phyloP scores from a whole-genome alignment of 1,140 invertebrate genomes.

The Dysdera silvatica region DNA sequence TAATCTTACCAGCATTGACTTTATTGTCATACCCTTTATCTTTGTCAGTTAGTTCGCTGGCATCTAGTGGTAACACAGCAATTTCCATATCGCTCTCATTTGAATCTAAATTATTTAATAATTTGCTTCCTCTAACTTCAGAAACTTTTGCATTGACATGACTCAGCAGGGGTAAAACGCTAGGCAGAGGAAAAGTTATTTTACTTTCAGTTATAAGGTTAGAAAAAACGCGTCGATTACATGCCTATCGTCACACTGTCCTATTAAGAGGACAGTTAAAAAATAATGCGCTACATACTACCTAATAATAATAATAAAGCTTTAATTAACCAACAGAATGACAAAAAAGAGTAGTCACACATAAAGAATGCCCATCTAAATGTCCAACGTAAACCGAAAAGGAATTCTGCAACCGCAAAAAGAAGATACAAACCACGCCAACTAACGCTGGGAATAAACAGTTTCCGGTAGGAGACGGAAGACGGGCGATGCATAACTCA shows the following conservation, averaged over 20 bases:
- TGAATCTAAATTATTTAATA: slow-evolving; percentile 9
- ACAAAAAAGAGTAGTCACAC: too few species aligned
- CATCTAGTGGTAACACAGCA: slow-evolving; percentile 1
- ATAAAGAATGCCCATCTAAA: too few species aligned
- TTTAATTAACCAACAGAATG: background rate
- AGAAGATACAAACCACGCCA: too few species aligned
- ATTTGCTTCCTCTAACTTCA: slow-evolving; percentile 5
- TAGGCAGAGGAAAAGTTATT: background rate
- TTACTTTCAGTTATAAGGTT: background rate
- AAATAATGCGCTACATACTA: background rate
- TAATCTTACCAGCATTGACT: background rate
- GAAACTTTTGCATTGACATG: background rate
- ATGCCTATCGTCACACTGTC: slow-evolving; percentile 7
- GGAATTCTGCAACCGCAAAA: too few species aligned
- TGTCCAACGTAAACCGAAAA: too few species aligned
- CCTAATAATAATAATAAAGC: background rate
- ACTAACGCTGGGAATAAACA: too few species aligned
- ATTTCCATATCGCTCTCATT: background rate
- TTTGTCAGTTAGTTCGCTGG: slow-evolving; percentile 6
- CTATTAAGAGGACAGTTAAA: slow-evolving; percentile 2
- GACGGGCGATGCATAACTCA: too few species aligned
- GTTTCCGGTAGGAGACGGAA: too few species aligned
- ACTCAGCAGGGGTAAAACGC: background rate
- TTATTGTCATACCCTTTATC: background rate
- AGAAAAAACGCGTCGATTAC: background rate